Conservation (phyloP, 2,113 vertebrate genomes). For the Corydoras maculifer region DNA sequence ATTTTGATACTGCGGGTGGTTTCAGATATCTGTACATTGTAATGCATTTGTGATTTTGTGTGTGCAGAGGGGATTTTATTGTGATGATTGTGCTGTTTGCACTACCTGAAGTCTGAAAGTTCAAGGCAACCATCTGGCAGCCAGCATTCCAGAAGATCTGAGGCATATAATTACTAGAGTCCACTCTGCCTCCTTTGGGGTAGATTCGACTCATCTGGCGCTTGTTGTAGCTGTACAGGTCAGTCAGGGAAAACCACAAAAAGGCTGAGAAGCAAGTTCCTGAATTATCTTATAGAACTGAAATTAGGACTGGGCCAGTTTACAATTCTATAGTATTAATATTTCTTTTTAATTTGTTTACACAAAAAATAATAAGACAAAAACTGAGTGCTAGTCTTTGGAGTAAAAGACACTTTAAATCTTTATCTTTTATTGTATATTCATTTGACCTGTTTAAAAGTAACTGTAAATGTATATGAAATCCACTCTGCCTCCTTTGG, state of each 20-base stretch:
- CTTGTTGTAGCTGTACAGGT: constrained; percentile 62
- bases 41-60: background rate
- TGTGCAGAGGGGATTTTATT: constrained; percentile 1
- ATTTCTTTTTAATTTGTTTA: too few relatives aligned
- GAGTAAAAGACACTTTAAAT: too few relatives aligned
- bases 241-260: constrained; percentile 23
- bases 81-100: background rate
- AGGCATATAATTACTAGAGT: constrained; percentile 77
- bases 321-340: too few relatives aligned
- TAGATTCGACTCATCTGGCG: constrained; percentile 74
- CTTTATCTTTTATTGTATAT: too few relatives aligned
- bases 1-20: too few relatives aligned
- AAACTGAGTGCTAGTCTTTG: too few relatives aligned
- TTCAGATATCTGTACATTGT: too few relatives aligned
- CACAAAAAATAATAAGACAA: too few relatives aligned
- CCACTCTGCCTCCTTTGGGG: constrained; percentile 71
- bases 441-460: too few relatives aligned
- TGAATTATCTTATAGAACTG: background rate
- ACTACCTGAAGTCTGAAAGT: constrained; percentile 75
- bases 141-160: constrained; percentile 75
- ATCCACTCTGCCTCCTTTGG: constrained; percentile 72
- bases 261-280: background rate
- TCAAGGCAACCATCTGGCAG: constrained; percentile 72
- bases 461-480: constrained; percentile 23
- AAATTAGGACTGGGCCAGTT: too few relatives aligned